These are phyloP conservation scores for Scaptomyza reducta DNA, from an alignment of 2,888 invertebrate species.

Conservation along the genomic window DNA sequence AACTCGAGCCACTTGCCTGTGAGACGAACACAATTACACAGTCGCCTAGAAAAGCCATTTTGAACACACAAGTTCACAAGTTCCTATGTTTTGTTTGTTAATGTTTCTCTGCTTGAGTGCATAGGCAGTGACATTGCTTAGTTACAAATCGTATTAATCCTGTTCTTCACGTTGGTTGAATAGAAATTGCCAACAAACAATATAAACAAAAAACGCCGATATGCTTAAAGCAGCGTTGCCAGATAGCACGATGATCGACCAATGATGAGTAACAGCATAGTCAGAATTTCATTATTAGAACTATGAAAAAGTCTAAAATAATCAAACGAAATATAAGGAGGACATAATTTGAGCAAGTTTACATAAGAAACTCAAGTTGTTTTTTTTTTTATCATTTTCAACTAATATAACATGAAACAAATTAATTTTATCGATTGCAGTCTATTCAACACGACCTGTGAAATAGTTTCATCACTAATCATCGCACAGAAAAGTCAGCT, in stretches of 20 bases:
- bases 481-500: slow-evolving; percentile 36
- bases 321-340: neutral
- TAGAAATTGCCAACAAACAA: slow-evolving; percentile 66
- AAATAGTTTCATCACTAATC: slow-evolving; percentile 12
- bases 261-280: slow-evolving; percentile 2
- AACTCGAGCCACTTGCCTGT: slow-evolving; percentile 86
- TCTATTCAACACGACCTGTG: neutral
- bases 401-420: neutral
- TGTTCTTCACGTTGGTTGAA: slow-evolving; percentile 10
- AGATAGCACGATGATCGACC: neutral
- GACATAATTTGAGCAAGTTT: neutral
- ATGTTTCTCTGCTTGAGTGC: slow-evolving; percentile 7
- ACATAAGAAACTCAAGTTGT: neutral
- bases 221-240: slow-evolving; percentile 28
- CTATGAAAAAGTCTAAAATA: neutral
- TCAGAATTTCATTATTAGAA: neutral
- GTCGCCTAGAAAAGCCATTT: slow-evolving; percentile 93
- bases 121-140: slow-evolving; percentile 51
- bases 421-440: neutral
- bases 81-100: slow-evolving; percentile 20
- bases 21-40: slow-evolving; percentile 92
- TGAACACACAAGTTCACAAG: slow-evolving; percentile 24
- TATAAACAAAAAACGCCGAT: slow-evolving; percentile 66
- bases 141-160: slow-evolving; percentile 24
- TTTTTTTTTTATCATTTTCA: neutral